Evolutionary conservation across 2,113 vertebrate species (phyloP).

Genomic region (Apaloderma vittatum): DNA sequence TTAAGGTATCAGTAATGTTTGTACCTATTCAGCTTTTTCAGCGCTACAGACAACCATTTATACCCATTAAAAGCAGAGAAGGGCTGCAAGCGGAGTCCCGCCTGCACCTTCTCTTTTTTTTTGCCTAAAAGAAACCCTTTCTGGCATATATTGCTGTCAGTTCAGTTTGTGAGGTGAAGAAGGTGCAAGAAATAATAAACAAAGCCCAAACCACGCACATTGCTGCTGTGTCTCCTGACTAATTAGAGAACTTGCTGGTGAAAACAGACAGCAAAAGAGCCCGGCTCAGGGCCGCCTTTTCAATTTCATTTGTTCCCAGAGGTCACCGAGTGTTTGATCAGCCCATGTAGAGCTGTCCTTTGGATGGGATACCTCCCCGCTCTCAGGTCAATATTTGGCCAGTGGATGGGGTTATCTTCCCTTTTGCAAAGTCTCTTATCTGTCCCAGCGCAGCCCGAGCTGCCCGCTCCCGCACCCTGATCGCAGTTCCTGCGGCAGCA

Average conservation of each 20-base stretch:
- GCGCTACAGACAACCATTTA: slow-evolving; percentile 26
- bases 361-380: rapidly evolving
- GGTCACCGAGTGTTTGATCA: neutral
- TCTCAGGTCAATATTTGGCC: neutral
- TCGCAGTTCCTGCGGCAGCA: neutral
- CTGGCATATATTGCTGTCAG: neutral
- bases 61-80: slow-evolving; percentile 48
- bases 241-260: neutral
- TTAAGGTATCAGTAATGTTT: neutral
- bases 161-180: neutral
- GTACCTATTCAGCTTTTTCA: slow-evolving; percentile 69
- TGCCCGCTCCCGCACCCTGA: rapidly evolving
- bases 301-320: neutral
- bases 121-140: neutral
- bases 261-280: neutral
- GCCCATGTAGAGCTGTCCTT: neutral
- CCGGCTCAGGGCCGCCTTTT: rapidly evolving
- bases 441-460: rapidly evolving
- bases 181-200: neutral
- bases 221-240: neutral
- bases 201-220: rapidly evolving
- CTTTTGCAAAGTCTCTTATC: neutral
- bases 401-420: neutral
- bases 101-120: neutral
- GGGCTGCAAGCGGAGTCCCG: neutral